Evolutionary conservation across 2,888 invertebrate genomes (phyloP), one percentile per base, ranked within the genome.

Genomic region (Brenthis ino): DNA sequence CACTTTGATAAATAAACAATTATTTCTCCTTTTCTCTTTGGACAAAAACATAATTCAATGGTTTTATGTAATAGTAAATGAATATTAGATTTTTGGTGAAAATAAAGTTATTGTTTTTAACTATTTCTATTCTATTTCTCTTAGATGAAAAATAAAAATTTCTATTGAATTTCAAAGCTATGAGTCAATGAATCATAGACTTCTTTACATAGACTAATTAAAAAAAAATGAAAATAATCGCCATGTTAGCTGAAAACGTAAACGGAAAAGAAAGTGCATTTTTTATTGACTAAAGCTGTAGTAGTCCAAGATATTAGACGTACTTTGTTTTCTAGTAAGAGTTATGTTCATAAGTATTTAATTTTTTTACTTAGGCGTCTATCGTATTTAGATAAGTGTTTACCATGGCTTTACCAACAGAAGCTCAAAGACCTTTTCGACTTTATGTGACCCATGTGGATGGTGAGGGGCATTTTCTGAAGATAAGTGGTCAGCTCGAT

Each of bases 401-500:
- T 24, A 83, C 73, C 74, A 91, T 92, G 91, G 85, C 90, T 81
- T 72, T 85, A 77, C 80, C 84, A 74, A 75, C 78, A 71, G 91
- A 92, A 80, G 75, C 75, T 72, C 77, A 84, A 74, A 84, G 88
- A 79, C 76, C 84, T 79, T 90, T 91, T 85, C 85, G 84, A 56
- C 85, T 95, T 60, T 93, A 89, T 75, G 94, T 96, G 78, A 96
- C 96, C 72, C 94, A 95, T 87, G 93, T 96, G 73, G 96, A 96
- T 79, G 94, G 94, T 64, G 95, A 95, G 71, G 95, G 95, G 47
- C 94, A 94, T 69, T 95, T 95, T 80, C 85, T 97, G 70, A 95
- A 94, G 88, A 91, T 97, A 80, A 96, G 95, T 91, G 96, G 96
- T 43, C 96, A 96, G 85, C 87, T 93, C 0, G 95, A 95, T 77